A percentile compares a stretch with the other conserved stretches of the same genome.
Conservation (phyloP, 1,140 invertebrate species). For the Saccostrea echinata region DNA sequence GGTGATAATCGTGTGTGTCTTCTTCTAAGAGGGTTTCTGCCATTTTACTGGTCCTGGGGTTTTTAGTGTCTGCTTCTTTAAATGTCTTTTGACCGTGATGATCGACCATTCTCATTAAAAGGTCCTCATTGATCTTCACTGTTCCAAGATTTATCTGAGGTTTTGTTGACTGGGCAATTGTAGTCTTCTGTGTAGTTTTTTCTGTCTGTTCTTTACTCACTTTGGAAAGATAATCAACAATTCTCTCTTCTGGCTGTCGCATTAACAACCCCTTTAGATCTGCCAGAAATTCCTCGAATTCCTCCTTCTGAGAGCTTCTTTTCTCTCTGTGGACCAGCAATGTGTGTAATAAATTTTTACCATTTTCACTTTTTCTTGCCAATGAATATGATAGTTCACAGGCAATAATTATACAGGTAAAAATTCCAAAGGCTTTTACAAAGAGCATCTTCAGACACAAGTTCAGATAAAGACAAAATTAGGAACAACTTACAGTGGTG, state of each 20-base stretch:
- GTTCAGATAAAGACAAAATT: background rate
- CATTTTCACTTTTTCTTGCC: background rate
- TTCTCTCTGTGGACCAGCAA: background rate
- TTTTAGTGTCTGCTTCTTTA: background rate
- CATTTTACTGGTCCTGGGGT: background rate
- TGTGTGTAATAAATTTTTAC: background rate
- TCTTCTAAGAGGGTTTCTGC: background rate
- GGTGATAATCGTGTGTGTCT: constrained; percentile 5
- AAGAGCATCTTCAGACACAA: background rate
- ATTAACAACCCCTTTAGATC: background rate
- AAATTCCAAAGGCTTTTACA: background rate
- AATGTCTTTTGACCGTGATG: background rate
- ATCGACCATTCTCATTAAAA: constrained; percentile 7
- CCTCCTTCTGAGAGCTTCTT: background rate
- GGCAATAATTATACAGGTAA: background rate
- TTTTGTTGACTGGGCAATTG: background rate
- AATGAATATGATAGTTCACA: background rate
- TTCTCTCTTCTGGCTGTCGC: background rate
- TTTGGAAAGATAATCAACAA: background rate
- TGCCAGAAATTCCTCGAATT: background rate
- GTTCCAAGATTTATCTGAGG: background rate
- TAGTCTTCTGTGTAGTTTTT: background rate
- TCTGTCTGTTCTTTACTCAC: background rate
- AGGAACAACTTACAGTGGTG: background rate
- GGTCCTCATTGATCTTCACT: background rate